Evolutionary conservation across 2,888 invertebrate genomes (phyloP), one percentile per base, ranked within the genome.

Genomic region (Caenorhabditis doughertyi): DNA sequence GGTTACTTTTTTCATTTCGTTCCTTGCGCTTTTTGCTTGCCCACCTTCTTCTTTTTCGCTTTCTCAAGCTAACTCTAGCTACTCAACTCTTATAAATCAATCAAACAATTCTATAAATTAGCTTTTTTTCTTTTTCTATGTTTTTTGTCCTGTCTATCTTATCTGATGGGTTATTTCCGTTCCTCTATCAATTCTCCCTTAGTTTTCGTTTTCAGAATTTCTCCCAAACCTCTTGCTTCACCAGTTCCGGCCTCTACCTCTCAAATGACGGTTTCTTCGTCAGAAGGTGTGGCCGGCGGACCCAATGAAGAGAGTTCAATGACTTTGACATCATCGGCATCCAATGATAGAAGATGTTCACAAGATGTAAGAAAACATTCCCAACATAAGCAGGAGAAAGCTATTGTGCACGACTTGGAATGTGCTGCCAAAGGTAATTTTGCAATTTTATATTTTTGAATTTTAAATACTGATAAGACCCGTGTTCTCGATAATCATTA

Each of bases 401-500:
- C 81, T 16, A 76, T 81, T 25, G 77, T 79, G n/a, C 85, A 84
- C 58, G 84, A 84, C 67, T 83, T 85, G 68, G 85, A 85, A 65
- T 64, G 51, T 9, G 84, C 84, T n/a, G 62, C 79, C 1, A 85
- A 85, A 80, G 84, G 85, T 85, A 32, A 27, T 73, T 27, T 9
- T 55, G 32, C 44, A 44, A 5, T 44, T 44, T 44, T 44, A n/a
- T n/a, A n/a, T n/a, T n/a, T n/a, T n/a, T n/a, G n/a, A n/a, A n/a
- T n/a, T n/a, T n/a, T n/a, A n/a, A n/a, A n/a, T n/a, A n/a, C n/a
- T n/a, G n/a, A n/a, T n/a, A n/a, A n/a, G n/a, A n/a, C n/a, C n/a
- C n/a, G n/a, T n/a, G n/a, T n/a, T n/a, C n/a, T 44, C 16, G 44
- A 44, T 9, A 44, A 32, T 32, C 32, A 32, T 32, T 4, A 32